A percentile compares a stretch with the other conserved stretches of the same genome.
Conservation (phyloP, 2,113 vertebrate genomes). For the Manacus vitellinus region DNA sequence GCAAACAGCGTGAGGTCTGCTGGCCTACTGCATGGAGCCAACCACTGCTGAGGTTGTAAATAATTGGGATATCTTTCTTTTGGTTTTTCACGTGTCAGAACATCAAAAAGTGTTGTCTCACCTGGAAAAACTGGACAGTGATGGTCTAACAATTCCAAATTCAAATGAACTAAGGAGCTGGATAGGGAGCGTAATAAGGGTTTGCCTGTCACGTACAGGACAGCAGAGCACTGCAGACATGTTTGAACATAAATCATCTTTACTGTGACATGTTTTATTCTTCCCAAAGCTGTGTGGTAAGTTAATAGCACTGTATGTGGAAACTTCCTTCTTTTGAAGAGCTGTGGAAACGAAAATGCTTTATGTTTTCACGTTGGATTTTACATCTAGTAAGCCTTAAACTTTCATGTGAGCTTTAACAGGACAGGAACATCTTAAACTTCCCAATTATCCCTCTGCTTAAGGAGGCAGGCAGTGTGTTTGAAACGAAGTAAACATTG, state of each 20-base stretch:
- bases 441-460: background rate
- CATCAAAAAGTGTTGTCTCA: background rate
- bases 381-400: background rate
- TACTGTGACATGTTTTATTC: background rate
- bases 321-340: conserved; percentile 18
- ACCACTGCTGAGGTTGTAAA: background rate
- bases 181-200: background rate
- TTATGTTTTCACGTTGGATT: background rate
- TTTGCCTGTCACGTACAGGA: background rate
- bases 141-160: background rate
- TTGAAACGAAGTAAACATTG: conserved; percentile 43
- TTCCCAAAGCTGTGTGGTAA: conserved; percentile 20
- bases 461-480: background rate
- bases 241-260: background rate
- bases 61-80: background rate
- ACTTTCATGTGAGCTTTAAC: background rate
- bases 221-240: background rate
- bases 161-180: background rate
- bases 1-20: background rate
- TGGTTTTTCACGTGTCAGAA: background rate
- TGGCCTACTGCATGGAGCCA: background rate
- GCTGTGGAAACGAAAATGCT: background rate
- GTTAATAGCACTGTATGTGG: background rate
- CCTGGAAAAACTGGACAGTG: background rate
- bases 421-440: background rate